A percentile compares a stretch with the other conserved stretches of the same genome.
phyloP scores from a whole-genome alignment of 2,113 vertebrate genomes.

The Pheucticus melanocephalus region DNA sequence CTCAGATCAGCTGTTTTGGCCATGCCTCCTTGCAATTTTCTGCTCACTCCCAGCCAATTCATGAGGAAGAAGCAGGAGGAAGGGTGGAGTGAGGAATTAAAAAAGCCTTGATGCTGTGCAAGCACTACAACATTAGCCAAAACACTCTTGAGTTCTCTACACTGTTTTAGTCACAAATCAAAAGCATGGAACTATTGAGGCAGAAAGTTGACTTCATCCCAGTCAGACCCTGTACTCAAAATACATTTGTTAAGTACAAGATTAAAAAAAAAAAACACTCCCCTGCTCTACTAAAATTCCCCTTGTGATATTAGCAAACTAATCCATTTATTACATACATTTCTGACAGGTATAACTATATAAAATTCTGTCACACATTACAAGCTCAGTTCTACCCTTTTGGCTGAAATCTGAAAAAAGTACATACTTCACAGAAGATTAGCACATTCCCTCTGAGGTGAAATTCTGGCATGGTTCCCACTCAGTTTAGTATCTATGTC shows the following conservation, averaged over 20 bases:
- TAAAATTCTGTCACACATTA: neutral
- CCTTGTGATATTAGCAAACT: neutral
- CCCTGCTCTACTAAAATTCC: neutral
- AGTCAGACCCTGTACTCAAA: neutral
- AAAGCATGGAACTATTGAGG: neutral
- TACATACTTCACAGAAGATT: neutral
- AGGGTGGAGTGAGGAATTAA: neutral
- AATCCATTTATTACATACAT: neutral
- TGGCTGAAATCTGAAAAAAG: neutral
- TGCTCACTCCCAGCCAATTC: fast-evolving
- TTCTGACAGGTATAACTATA: neutral
- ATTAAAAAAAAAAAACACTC: neutral
- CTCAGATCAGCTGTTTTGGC: neutral
- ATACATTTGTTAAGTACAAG: neutral
- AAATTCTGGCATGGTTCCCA: neutral
- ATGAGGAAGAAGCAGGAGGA: fast-evolving
- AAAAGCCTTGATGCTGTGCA: neutral
- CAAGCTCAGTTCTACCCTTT: neutral
- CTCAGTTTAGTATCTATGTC: neutral
- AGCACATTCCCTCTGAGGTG: neutral
- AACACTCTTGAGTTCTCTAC: neutral
- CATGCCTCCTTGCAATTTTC: neutral
- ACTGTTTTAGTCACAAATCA: neutral
- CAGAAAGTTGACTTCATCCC: neutral
- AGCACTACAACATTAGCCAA: neutral